Percentiles rank a stretch among this genome's conserved stretches.
phyloP scores from a whole-genome alignment of 2,797 vertebrate species.

The Gymnothorax reevesii region DNA sequence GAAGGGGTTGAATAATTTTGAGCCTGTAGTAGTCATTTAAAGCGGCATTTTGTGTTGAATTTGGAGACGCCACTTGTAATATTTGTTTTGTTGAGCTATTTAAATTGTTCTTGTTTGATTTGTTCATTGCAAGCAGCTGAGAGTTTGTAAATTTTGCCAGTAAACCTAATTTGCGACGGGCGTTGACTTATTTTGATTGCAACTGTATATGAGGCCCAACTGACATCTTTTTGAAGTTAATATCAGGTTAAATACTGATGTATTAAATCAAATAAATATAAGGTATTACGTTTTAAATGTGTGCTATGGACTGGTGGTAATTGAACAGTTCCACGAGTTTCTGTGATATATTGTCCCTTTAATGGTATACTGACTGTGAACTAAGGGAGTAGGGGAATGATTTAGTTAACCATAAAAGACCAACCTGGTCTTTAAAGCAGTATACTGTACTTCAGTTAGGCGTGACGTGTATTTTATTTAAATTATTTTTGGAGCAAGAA shows the following conservation, averaged over 20 bases:
- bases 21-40: too few relatives aligned
- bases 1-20: too few relatives aligned
- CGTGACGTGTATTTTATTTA: neutral
- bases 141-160: too few relatives aligned
- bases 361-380: neutral
- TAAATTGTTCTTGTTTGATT: too few relatives aligned
- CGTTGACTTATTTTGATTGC: too few relatives aligned
- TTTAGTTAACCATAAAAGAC: neutral
- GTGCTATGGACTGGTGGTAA: neutral
- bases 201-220: neutral
- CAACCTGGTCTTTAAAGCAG: neutral
- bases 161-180: too few relatives aligned
- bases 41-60: too few relatives aligned
- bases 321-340: neutral
- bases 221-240: neutral
- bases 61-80: too few relatives aligned
- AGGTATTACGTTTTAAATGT: neutral
- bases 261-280: neutral
- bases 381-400: neutral
- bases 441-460: neutral
- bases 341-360: neutral
- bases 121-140: too few relatives aligned
- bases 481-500: neutral
- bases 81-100: too few relatives aligned
- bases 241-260: neutral